Evolutionary conservation across 2,888 invertebrate species (phyloP).

Genomic region (Platynereis dumerilii): DNA sequence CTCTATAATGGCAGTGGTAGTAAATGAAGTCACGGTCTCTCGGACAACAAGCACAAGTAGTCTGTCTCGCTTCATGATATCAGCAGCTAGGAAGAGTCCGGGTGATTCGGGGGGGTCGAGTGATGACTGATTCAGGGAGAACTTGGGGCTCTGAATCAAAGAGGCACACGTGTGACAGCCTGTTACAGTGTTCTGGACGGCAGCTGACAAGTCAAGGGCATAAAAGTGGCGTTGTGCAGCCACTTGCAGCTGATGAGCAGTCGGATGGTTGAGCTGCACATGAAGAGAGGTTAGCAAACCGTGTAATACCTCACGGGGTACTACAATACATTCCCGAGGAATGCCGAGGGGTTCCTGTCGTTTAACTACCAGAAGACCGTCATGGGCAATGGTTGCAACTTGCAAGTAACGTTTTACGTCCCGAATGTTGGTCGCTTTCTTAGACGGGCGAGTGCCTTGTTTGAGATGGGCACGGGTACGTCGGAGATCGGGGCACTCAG

Average conservation of each 20-base stretch:
- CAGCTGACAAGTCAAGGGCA: conserved; percentile 38
- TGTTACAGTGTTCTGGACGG: too few species aligned
- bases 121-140: too few species aligned
- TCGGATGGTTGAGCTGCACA: conserved; percentile 38
- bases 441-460: conserved; percentile 42
- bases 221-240: conserved; percentile 37
- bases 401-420: conserved; percentile 33
- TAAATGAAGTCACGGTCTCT: too few species aligned
- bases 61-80: too few species aligned
- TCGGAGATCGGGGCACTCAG: conserved; percentile 40
- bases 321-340: too few species aligned
- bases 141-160: too few species aligned
- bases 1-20: too few species aligned
- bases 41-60: too few species aligned
- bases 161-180: too few species aligned
- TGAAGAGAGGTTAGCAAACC: conserved; percentile 39
- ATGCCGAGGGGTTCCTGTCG: too few species aligned
- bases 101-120: too few species aligned
- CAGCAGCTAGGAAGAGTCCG: too few species aligned
- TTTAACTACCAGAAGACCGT: conserved; percentile 30
- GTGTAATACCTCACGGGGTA: conserved; percentile 35
- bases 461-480: conserved; percentile 37
- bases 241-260: conserved; percentile 35
- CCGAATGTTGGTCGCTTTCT: conserved; percentile 36
- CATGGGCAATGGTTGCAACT: conserved; percentile 32